Conservation (phyloP, 2,113 vertebrate genomes). For the Seriola quinqueradiata region DNA sequence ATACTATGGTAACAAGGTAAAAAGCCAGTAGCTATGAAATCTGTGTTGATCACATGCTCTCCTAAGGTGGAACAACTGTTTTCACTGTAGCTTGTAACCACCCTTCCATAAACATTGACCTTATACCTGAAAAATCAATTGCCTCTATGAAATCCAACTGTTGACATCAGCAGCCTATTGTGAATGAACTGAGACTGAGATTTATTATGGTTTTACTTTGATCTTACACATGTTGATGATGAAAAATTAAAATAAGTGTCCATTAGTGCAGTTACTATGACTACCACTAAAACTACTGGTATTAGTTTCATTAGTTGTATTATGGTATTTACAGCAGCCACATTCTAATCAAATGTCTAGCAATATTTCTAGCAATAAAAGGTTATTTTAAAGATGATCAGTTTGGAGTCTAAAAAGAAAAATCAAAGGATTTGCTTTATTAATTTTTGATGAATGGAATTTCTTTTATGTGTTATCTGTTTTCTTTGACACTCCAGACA, state of each 20-base stretch:
- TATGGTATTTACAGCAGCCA: neutral
- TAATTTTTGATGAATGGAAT: constrained; percentile 30
- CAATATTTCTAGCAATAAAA: constrained; percentile 1
- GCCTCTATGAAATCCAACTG: constrained; percentile 43
- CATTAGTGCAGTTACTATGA: neutral
- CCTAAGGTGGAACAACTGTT: constrained; percentile 73
- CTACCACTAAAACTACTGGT: neutral
- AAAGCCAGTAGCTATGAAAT: constrained; percentile 70
- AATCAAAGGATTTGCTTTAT: constrained; percentile 44
- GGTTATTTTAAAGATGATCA: constrained; percentile 31
- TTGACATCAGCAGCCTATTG: constrained; percentile 39
- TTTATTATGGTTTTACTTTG: neutral
- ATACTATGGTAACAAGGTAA: constrained; percentile 61
- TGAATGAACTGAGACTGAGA: constrained; percentile 13
- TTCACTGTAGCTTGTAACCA: constrained; percentile 62
- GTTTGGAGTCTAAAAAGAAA: constrained; percentile 18
- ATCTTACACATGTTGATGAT: neutral
- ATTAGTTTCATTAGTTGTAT: neutral
- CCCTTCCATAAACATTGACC: constrained; percentile 77
- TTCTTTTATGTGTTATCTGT: constrained; percentile 36
- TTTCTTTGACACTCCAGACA: constrained; percentile 1
- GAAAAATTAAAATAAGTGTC: neutral
- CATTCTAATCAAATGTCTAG: constrained; percentile 8
- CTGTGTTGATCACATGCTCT: constrained; percentile 58
- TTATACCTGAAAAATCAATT: constrained; percentile 78